A percentile compares a stretch with the other conserved stretches of the same genome.
Conservation (phyloP, 2,888 invertebrate species). For the Cephus runcator region DNA sequence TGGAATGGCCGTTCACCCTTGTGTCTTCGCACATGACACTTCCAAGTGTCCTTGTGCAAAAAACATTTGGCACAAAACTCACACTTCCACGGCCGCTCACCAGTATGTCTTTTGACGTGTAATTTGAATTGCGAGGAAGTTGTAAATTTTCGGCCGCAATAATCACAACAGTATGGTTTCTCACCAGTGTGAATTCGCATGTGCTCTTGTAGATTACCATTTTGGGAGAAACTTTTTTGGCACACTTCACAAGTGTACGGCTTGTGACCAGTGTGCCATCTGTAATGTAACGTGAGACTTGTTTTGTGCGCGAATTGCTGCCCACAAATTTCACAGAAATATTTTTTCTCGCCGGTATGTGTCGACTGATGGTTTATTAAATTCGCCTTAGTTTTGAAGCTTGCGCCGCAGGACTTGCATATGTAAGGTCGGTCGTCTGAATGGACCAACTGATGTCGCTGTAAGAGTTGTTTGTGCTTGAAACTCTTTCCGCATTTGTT, state of each 20-base stretch:
- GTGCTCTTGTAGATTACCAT: constrained; percentile 82
- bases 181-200: constrained; percentile 82
- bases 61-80: constrained; percentile 71
- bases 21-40: constrained; percentile 75
- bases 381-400: constrained; percentile 80
- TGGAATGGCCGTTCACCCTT: constrained; percentile 74
- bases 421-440: constrained; percentile 74
- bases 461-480: constrained; percentile 78
- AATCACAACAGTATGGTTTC: constrained; percentile 78
- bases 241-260: constrained; percentile 77
- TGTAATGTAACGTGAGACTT: constrained; percentile 78
- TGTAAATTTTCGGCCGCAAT: constrained; percentile 77
- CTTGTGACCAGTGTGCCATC: constrained; percentile 77
- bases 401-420: constrained; percentile 71
- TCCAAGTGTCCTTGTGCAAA: constrained; percentile 72
- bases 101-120: constrained; percentile 73
- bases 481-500: constrained; percentile 81
- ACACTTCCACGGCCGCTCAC: constrained; percentile 72
- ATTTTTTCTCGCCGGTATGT: constrained; percentile 79
- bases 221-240: constrained; percentile 80
- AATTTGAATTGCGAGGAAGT: constrained; percentile 79
- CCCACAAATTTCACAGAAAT: constrained; percentile 77
- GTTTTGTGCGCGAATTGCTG: constrained; percentile 82
- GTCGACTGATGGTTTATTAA: constrained; percentile 77
- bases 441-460: constrained; percentile 84